Evolutionary conservation across 2,797 vertebrate genomes (phyloP).

Genomic region (Thripadectes ignobilis): DNA sequence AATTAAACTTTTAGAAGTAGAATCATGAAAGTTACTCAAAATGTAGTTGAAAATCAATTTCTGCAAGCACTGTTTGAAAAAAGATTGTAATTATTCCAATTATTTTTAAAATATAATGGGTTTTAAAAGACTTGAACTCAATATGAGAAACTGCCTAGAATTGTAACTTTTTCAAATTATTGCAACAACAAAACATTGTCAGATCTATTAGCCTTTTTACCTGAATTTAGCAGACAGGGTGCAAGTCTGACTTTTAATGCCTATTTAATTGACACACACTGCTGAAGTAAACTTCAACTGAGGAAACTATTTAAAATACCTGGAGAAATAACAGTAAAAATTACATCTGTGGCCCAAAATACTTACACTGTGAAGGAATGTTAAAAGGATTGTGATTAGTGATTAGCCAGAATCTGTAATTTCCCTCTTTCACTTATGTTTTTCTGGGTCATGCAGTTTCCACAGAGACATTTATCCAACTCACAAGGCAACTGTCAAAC

Average conservation of each 20-base stretch:
- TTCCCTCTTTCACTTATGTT: background rate
- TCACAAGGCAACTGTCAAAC: background rate
- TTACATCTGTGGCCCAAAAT: background rate
- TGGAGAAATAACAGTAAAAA: background rate
- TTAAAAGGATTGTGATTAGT: background rate
- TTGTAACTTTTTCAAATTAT: background rate
- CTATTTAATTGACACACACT: background rate
- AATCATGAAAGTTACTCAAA: background rate
- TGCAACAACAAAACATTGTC: background rate
- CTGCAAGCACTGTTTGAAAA: background rate
- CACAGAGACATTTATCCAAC: background rate
- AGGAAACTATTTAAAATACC: background rate
- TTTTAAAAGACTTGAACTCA: background rate
- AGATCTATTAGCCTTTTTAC: background rate
- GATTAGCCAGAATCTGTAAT: background rate
- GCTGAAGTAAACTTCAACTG: background rate
- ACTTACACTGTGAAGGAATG: background rate
- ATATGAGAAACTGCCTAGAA: background rate
- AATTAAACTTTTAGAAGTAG: background rate
- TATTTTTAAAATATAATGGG: rapidly evolving
- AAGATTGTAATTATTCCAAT: rapidly evolving
- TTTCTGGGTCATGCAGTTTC: background rate
- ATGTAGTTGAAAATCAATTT: background rate
- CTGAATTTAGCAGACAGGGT: background rate
- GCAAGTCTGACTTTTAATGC: background rate